A percentile compares a stretch with the other conserved stretches of the same genome.
phyloP scores from a whole-genome alignment of 2,888 invertebrate genomes.

The Eupeodes luniger region DNA sequence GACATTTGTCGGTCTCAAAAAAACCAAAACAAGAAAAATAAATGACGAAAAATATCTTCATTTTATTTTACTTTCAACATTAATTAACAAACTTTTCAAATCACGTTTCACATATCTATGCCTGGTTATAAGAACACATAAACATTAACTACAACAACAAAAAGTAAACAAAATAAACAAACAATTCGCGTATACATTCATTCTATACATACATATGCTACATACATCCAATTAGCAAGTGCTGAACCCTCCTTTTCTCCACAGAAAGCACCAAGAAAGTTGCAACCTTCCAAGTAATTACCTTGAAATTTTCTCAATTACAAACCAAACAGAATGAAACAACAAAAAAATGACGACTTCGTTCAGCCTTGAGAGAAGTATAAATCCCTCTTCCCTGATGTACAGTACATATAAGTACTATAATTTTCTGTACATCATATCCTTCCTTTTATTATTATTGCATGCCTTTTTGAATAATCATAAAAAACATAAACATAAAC shows the following conservation, averaged over 20 bases:
- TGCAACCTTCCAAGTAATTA: conserved; percentile 72
- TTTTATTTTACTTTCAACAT: conserved; percentile 20
- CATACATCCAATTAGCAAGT: conserved; percentile 63
- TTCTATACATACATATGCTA: conserved; percentile 16
- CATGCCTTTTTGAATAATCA: conserved; percentile 3
- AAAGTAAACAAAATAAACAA: conserved; percentile 13
- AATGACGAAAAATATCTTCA: conserved; percentile 41
- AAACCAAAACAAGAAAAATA: neutral
- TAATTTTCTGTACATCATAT: neutral
- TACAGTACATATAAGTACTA: no score
- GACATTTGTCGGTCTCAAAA: neutral
- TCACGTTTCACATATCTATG: conserved; percentile 54
- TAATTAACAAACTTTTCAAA: conserved; percentile 72
- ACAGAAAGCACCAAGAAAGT: neutral
- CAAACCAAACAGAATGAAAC: conserved; percentile 58
- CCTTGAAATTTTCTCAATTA: conserved; percentile 75
- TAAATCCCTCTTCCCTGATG: neutral
- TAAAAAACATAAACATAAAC: neutral
- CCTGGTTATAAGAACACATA: conserved; percentile 19
- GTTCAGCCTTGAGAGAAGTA: conserved; percentile 31
- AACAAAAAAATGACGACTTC: conserved; percentile 9
- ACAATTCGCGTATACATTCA: conserved; percentile 37
- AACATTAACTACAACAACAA: conserved; percentile 41
- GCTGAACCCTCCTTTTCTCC: conserved; percentile 24
- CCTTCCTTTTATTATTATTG: neutral